phyloP scores from a whole-genome alignment of 2,113 vertebrate species.

The Ptilonorhynchus violaceus region DNA sequence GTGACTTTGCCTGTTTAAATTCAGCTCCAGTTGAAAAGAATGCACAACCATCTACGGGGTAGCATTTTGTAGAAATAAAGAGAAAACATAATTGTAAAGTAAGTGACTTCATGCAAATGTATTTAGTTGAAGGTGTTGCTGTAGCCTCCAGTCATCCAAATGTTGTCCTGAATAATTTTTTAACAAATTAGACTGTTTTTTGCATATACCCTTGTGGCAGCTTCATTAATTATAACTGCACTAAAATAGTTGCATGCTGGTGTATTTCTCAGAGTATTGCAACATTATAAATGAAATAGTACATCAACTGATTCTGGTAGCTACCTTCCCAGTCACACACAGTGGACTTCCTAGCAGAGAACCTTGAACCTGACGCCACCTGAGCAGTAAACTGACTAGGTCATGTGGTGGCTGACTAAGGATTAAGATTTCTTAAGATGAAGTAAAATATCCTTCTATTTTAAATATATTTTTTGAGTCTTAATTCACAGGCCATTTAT shows the following conservation, averaged over 20 bases:
- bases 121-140: not conserved
- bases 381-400: not conserved
- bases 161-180: conserved; percentile 11
- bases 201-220: not conserved
- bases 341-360: not conserved
- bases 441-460: not conserved
- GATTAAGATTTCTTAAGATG: not conserved
- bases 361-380: not conserved
- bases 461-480: not conserved
- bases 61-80: not conserved
- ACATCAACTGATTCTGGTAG: not conserved
- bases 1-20: not conserved
- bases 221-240: conserved; percentile 11
- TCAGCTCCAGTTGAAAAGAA: not conserved
- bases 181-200: not conserved
- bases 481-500: not conserved
- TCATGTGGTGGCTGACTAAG: not conserved
- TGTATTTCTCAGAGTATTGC: not conserved
- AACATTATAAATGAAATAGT: not conserved
- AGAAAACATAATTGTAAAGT: not conserved
- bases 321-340: not conserved
- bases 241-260: not conserved
- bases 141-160: conserved; percentile 1
- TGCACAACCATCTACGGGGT: not conserved
- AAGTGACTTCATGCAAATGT: not conserved